Evolutionary conservation across 2,113 vertebrate genomes (phyloP), one percentile per base, ranked within the genome.

Genomic region (Lasiurus cinereus): DNA sequence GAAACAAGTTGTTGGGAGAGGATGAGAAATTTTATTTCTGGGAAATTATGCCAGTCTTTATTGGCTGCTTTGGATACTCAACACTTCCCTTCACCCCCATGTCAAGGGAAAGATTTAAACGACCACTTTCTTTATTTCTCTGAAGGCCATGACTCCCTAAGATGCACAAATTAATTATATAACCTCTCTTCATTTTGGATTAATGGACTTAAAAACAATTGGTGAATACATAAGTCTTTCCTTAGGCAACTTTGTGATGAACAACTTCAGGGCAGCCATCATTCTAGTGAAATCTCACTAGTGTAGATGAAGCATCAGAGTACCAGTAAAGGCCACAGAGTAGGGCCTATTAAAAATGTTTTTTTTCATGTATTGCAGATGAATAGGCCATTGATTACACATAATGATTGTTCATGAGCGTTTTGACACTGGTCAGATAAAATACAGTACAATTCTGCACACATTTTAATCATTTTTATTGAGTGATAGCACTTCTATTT

Each of bases 391-490:
- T 73, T 88, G 91, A 85, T 87, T 89, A 77, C 33, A 64, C 8
- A 21, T 50, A 74, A 43, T 43, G n/a, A 33, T 90, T 82, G 29
- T 79, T 90, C 59, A n/a, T 79, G 66, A 69, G 91, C 33, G 50
- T 92, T 78, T 50, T 88, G 16, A 93, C 33, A 94, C 8, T 46
- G 46, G 66, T 91, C 52, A 89, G 46, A 80, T 88, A 29, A 69
- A 94, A 95, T 86, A 12, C 36, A 93, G 8, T 79, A 70, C 7
- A 88, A 16, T 56, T 90, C 43, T 80, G 36, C 8, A 70, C 46
- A 59, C 10, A 62, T 88, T 92, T 90, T 91, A 91, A 84, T 78
- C 15, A 94, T 67, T 94, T 90, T 92, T 94, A 91, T 83, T 52
- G 24, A 92, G n/a, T 43, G 29, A 85, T 83, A 50, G 46, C 43